Evolutionary conservation across 1,140 invertebrate species (phyloP), one percentile per base, ranked within the genome.

Genomic region (Berghia stephanieae): DNA sequence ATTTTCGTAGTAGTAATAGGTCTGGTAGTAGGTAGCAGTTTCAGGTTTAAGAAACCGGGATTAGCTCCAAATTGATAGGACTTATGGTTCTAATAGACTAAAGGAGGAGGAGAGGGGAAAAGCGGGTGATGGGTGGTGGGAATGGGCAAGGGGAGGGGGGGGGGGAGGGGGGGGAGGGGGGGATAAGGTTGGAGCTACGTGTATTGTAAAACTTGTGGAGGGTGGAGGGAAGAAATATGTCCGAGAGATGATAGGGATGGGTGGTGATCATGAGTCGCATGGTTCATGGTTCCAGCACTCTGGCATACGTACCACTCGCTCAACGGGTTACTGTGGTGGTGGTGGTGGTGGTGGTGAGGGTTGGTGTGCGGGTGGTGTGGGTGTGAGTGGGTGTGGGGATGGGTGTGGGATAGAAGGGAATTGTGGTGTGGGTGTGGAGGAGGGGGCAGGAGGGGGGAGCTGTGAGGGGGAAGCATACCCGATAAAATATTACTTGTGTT

Each of bases 291-390:
- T 83, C 86, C 88, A 1, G 90, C 86, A 75, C 89, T 91, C 82
- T 92, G 91, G 81, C 92, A 93, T 44, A 92, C 90, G 86, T 93
- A 92, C 93, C 93, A 92, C 85, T 93, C 91, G 84, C 90, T 90
- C 79, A 93, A 83, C 82, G 92, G 87, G 70, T 91, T 89, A 31
- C 85, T 83, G 72, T 78, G 66, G 67, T 82, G 46, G 6, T 34
- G 55, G 36, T 46, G 75, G 57, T 44, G 80, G 60, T 68, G 66
- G 60, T 27, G 75, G 42, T 38, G 44, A 52, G 55, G 67, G 42
- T 27, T 68, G n/a, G 71, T 70, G 67, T 82, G 46, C 18, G 69
- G 78, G 31, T 75, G 76, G 10, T 52, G 71, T 0, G 42, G 57
- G 60, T 27, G 75, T 18, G 69, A 77, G 31, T 75, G 76, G 10